Evolutionary conservation across 2,888 invertebrate genomes (phyloP).

Genomic region (Candidula unifasciata): DNA sequence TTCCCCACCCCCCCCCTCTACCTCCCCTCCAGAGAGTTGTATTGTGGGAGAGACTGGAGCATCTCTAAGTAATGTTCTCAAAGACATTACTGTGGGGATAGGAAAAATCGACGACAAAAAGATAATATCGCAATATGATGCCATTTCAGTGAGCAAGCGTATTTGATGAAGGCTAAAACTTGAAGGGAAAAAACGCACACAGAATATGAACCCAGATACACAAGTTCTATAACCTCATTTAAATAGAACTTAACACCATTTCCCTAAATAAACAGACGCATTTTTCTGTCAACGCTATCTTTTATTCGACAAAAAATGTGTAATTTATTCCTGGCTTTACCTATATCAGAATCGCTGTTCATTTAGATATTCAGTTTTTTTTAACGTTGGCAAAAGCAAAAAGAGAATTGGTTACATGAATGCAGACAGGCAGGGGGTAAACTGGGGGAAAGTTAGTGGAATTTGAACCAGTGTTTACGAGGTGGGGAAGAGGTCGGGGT

Average conservation of each 20-base stretch:
- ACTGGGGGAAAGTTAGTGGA: constrained; percentile 6
- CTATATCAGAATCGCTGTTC: too few species aligned
- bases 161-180: too few species aligned
- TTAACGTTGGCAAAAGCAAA: not conserved
- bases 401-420: not conserved
- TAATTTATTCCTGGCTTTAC: constrained; percentile 19
- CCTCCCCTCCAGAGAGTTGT: too few species aligned
- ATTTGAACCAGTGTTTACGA: constrained; percentile 15
- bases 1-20: too few species aligned
- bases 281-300: not conserved
- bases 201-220: not conserved
- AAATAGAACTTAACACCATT: constrained; percentile 3
- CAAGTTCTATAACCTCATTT: not conserved
- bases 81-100: too few species aligned
- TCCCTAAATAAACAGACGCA: not conserved
- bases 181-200: not conserved
- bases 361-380: not conserved
- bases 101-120: too few species aligned
- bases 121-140: too few species aligned
- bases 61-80: too few species aligned
- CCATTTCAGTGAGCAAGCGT: too few species aligned
- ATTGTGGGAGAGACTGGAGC: too few species aligned
- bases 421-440: not conserved
- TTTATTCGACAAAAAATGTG: not conserved
- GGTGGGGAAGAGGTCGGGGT: not conserved